phyloP scores from a whole-genome alignment of 1,140 invertebrate genomes.

The Drosophila gunungcola region DNA sequence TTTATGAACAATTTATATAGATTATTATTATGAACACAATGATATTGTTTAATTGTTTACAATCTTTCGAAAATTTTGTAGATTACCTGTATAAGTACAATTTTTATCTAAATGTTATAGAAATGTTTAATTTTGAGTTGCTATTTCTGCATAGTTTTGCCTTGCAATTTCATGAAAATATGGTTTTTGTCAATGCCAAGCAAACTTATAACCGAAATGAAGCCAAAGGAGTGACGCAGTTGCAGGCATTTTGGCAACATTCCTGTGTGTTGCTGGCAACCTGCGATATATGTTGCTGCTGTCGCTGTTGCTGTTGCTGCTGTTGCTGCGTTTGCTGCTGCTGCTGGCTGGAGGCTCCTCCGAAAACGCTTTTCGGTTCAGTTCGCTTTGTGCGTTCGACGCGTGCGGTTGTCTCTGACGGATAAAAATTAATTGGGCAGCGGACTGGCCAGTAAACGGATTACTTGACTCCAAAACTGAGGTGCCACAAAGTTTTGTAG shows the following conservation, averaged over 20 bases:
- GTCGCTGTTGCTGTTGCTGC: slow-evolving; percentile 42
- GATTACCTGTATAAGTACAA: no score
- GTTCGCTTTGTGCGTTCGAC: slow-evolving; percentile 84
- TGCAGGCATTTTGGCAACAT: slow-evolving; percentile 27
- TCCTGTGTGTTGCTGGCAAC: slow-evolving; percentile 27
- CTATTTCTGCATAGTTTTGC: no score
- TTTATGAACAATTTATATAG: no score
- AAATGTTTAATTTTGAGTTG: no score
- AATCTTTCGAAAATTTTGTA: no score
- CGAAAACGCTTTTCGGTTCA: slow-evolving; percentile 72
- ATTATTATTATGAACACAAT: no score
- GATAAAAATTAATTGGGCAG: slow-evolving; percentile 26
- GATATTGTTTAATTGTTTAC: no score
- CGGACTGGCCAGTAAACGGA: slow-evolving; percentile 32
- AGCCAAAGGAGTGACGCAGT: slow-evolving; percentile 25
- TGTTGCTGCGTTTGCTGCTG: slow-evolving; percentile 11
- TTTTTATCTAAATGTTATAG: no score
- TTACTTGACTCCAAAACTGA: slow-evolving; percentile 32
- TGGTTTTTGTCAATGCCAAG: neutral
- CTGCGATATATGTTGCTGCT: slow-evolving; percentile 15
- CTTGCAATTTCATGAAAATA: no score
- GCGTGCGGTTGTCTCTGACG: slow-evolving; percentile 69
- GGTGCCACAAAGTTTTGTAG: slow-evolving; percentile 71
- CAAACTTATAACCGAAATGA: neutral
- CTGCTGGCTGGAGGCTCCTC: slow-evolving; percentile 59